Evolutionary conservation across 2,888 invertebrate species (phyloP).

Genomic region (Chloroclysta siterata): DNA sequence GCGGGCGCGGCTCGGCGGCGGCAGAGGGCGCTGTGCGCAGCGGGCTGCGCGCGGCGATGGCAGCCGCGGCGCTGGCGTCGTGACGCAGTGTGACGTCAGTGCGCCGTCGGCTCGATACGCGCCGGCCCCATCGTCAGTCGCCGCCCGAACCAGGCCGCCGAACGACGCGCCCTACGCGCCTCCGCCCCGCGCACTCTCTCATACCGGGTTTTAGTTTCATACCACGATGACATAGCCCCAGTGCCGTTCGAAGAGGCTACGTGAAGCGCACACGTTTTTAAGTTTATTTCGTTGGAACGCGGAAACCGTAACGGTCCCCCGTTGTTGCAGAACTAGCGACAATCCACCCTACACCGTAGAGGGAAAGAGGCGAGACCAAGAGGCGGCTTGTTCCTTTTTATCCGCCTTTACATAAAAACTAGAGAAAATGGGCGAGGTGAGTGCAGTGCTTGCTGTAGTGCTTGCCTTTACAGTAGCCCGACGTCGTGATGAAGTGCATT

Average conservation of each 20-base stretch:
- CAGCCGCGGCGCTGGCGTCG: slow-evolving; percentile 81
- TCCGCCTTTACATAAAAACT: slow-evolving; percentile 82
- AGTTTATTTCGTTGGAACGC: slow-evolving; percentile 78
- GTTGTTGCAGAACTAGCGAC: slow-evolving; percentile 84
- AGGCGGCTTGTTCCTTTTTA: slow-evolving; percentile 80
- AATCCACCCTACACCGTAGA: slow-evolving; percentile 78
- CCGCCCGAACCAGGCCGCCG: slow-evolving; percentile 82
- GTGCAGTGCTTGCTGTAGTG: slow-evolving; percentile 82
- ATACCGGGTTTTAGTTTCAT: slow-evolving; percentile 83
- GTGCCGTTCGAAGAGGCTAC: slow-evolving; percentile 80
- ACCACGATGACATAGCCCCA: slow-evolving; percentile 83
- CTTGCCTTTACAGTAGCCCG: slow-evolving; percentile 70
- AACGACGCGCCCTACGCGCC: slow-evolving; percentile 78
- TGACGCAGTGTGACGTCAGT: slow-evolving; percentile 90
- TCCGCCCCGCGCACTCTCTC: slow-evolving; percentile 75
- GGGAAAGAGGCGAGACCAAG: slow-evolving; percentile 79
- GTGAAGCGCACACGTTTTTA: slow-evolving; percentile 80
- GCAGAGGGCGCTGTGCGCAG: slow-evolving; percentile 62
- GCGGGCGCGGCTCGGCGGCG: slow-evolving; percentile 56
- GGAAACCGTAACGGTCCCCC: slow-evolving; percentile 79
- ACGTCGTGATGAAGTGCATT: slow-evolving; percentile 67
- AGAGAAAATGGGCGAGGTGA: slow-evolving; percentile 85
- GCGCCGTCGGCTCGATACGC: slow-evolving; percentile 88
- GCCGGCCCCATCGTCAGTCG: slow-evolving; percentile 85
- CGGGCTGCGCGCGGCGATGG: slow-evolving; percentile 69